Conservation (phyloP, 2,888 invertebrate species). For the Uloborus plumipes region DNA sequence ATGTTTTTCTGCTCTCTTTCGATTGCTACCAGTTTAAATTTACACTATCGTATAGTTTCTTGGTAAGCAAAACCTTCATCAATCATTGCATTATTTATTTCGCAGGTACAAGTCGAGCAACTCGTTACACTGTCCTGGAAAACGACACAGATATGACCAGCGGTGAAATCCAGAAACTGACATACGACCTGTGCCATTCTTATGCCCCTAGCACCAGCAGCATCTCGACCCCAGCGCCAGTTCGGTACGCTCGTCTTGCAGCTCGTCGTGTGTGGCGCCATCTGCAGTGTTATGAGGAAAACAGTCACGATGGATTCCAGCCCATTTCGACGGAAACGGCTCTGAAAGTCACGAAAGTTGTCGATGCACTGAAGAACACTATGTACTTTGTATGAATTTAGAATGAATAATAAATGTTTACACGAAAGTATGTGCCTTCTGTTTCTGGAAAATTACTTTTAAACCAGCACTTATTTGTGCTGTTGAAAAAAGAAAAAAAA, state of each 20-base stretch:
- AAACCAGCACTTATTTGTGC: too few relatives aligned
- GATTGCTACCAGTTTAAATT: too few relatives aligned
- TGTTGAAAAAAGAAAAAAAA: too few relatives aligned
- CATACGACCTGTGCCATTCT: conserved; percentile 68
- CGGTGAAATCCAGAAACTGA: conserved; percentile 66
- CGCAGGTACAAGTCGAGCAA: conserved; percentile 50
- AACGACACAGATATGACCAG: conserved; percentile 66
- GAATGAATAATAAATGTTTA: too few relatives aligned
- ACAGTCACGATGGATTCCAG: too few relatives aligned
- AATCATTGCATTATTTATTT: too few relatives aligned
- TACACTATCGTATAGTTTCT: too few relatives aligned
- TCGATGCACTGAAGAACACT: conserved; percentile 28
- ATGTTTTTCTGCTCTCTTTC: too few relatives aligned
- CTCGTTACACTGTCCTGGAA: conserved; percentile 64
- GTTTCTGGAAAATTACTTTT: too few relatives aligned
- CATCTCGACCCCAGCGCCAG: conserved; percentile 69
- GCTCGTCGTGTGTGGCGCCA: conserved; percentile 63
- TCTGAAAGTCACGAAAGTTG: conserved; percentile 35
- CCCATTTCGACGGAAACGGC: conserved; percentile 17
- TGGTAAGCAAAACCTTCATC: too few relatives aligned
- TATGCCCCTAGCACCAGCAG: conserved; percentile 68
- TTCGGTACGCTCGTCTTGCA: conserved; percentile 68
- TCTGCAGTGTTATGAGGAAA: conserved; percentile 11
- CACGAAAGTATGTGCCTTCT: too few relatives aligned
- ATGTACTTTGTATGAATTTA: conserved; percentile 53